These are phyloP conservation scores for Natator depressus DNA, from an alignment of 2,113 vertebrate species.

Conservation along the genomic window DNA sequence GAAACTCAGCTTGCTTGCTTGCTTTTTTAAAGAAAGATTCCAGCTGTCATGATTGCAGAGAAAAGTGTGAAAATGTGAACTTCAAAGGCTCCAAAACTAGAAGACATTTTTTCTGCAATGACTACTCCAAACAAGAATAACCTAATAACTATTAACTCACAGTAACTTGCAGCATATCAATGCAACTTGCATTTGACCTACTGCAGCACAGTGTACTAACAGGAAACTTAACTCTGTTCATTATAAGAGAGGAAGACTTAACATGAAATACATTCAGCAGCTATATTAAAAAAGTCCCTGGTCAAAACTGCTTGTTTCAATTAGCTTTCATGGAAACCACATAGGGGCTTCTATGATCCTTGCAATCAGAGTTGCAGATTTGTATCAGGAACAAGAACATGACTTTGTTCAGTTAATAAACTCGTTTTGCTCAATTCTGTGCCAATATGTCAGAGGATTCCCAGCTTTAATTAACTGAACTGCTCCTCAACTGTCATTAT, in stretches of 20 bases:
- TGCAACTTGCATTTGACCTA: not conserved
- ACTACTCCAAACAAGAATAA: not conserved
- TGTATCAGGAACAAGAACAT: not conserved
- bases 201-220: not conserved
- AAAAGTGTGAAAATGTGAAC: not conserved
- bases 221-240: not conserved
- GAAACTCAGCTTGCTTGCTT: not conserved
- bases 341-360: not conserved
- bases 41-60: not conserved
- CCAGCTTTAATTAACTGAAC: constrained; percentile 9
- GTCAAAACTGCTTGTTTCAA: not conserved
- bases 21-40: not conserved
- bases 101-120: not conserved
- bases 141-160: not conserved
- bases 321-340: not conserved
- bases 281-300: not conserved
- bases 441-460: not conserved
- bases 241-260: not conserved
- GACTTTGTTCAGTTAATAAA: not conserved
- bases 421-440: not conserved
- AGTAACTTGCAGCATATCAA: not conserved
- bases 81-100: not conserved
- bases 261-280: not conserved
- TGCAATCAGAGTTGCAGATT: fast-evolving
- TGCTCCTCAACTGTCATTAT: not conserved